Base-by-base conservation (phyloP, 2,113 vertebrate genomes). In the Pampusana beccarii region DNA sequence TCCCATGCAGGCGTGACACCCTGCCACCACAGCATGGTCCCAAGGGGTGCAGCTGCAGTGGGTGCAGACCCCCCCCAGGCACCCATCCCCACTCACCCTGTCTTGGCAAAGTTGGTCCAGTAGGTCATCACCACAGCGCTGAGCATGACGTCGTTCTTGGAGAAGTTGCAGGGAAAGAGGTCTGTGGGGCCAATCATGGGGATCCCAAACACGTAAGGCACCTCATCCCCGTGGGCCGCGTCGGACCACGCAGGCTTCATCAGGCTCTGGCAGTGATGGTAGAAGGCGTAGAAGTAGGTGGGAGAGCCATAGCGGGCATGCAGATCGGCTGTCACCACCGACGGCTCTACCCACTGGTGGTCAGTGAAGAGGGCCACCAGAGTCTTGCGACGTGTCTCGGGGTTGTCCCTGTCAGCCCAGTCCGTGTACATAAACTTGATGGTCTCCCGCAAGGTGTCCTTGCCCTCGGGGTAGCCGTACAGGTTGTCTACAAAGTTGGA, bases 401-500 rank as follows among this genome's bases (percentile, higher is more conserved):
- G 99, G 95, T 99, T 99, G 97, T 99, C 99, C 54, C 99, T 98
- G 97, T 99, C 99, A 0, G 99, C 99, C 99, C 99, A 99, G 97
- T 99, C 99, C 0, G 99, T 99, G 97, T 99, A 99, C 99, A 99
- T 99, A 96, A 99, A 99, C 96, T 99, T 99, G 95, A 99, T 99
- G 97, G 99, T 99, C 94, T 99, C 99, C 72, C 99, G 98, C 84
- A 99, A 97, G 4, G 99, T 99, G 95, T 99, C 99, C 92, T 99
- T 99, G 62, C 99, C 99, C 97, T 99, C 99, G 0, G 99, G 99
- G 96, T 99, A 99, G 77, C 99, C 99, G 0, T 99, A 99, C 21
- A 99, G 98, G 96, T 99, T 99, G 97, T 99, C 99, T 97, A 99
- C 99, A 86, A 99, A 99, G 97, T 99, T 99, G 16, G 99, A 99